Evolutionary conservation across 2,113 vertebrate genomes (phyloP), one percentile per base, ranked within the genome.

Genomic region (Lichenostomus cassidix): DNA sequence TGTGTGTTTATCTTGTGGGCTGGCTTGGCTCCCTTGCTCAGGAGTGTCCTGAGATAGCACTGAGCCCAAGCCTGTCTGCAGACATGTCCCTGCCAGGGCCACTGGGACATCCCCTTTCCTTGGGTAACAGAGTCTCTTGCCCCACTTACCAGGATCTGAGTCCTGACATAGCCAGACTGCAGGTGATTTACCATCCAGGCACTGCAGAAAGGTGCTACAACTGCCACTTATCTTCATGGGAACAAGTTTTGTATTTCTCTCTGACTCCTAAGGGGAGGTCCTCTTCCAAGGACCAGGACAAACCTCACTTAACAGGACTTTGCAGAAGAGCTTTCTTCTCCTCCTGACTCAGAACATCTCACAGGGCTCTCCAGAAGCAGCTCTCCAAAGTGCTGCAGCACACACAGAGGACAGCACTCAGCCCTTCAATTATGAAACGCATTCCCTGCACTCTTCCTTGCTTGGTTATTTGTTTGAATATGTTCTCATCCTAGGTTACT

Each of bases 341-440:
- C 24, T 42, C n/a, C 33, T 63, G 55, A 22, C 35, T 67, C 19
- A 35, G 21, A 59, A 13, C 12, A 27, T 9, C 46, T 79, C 70
- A 15, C 1, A 1, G 35, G 65, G 5, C 2, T 27, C 20, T 65
- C 46, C n/a, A 41, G n/a, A 49, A 35, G 15, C 39, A 80, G 22
- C 58, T 74, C 23, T 6, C 31, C 23, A 7, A 69, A 42, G 15
- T 24, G 46, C 35, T 46, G 25, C 2, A 35, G n/a, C 17, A 33
- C 44, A 37, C 17, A 46, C 3, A 50, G 20, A 65, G 24, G 21
- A 76, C 24, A 79, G 53, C 41, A 50, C 28, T 46, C 35, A 62
- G 59, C 44, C 46, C 55, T 60, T 33, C 0, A 0, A 28, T 24
- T 63, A 14, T 27, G 33, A 58, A 81, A 42, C 3, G 1, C 15